A percentile compares a stretch with the other conserved stretches of the same genome.
Conservation (phyloP, 2,797 vertebrate species). For the Acanthornis magna region DNA sequence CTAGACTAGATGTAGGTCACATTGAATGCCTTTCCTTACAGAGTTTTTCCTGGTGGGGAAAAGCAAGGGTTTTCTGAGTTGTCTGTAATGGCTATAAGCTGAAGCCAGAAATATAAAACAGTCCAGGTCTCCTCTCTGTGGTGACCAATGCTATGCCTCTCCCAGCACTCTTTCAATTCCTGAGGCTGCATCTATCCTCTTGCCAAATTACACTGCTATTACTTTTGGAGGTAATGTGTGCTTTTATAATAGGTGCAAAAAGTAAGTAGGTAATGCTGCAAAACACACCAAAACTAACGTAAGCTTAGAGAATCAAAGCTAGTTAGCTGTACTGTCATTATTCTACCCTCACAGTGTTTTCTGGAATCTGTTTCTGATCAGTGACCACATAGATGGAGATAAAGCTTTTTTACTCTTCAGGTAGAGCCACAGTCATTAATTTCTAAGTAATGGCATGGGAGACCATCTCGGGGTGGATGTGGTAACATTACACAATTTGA, state of each 20-base stretch:
- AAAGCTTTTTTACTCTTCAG: background rate
- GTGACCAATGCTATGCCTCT: background rate
- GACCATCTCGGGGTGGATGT: background rate
- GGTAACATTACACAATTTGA: background rate
- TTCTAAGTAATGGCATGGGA: background rate
- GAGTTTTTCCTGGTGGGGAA: background rate
- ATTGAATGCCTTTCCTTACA: background rate
- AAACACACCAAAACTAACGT: background rate
- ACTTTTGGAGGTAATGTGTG: background rate
- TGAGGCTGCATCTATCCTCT: background rate
- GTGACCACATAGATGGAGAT: background rate
- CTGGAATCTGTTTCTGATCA: background rate
- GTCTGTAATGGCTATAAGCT: background rate
- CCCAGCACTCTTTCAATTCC: background rate
- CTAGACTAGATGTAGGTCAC: background rate
- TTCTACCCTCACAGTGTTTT: background rate
- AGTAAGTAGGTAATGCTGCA: background rate
- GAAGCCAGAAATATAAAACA: background rate
- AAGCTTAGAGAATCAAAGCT: background rate
- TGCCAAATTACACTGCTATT: background rate
- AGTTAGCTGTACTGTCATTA: background rate
- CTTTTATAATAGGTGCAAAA: background rate
- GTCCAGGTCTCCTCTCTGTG: background rate
- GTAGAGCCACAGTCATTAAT: background rate
- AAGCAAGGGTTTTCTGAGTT: background rate